Evolutionary conservation across 2,113 vertebrate genomes (phyloP).

Genomic region (Suricata suricatta): DNA sequence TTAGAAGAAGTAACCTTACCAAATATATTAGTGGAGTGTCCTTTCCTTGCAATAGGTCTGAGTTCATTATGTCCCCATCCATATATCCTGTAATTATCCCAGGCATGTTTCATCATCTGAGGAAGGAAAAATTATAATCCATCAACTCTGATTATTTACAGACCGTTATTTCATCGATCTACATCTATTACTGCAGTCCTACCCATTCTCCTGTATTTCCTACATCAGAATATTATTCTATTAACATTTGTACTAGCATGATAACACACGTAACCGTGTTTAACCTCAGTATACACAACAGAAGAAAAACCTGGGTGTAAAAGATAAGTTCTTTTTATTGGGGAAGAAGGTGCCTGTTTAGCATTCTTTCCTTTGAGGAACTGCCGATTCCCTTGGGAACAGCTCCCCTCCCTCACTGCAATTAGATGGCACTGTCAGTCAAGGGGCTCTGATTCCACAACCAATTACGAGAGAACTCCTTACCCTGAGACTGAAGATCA

Average conservation of each 20-base stretch:
- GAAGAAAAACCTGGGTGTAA: background rate
- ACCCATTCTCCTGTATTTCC: background rate
- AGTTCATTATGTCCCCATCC: conserved; percentile 99
- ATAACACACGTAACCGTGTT: conserved; percentile 4
- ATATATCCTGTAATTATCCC: conserved; percentile 97
- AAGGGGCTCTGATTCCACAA: background rate
- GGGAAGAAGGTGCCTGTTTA: background rate
- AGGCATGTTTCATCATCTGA: conserved; percentile 99
- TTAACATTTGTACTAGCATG: background rate
- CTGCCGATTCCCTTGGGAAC: background rate
- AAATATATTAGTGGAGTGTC: conserved; percentile 99
- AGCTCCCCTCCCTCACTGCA: background rate
- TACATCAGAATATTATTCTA: background rate
- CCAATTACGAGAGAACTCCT: background rate
- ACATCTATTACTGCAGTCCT: background rate
- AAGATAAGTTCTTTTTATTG: background rate
- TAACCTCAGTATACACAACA: background rate
- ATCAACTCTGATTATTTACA: conserved; percentile 30
- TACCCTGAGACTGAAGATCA: conserved; percentile 10
- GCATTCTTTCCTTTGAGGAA: conserved; percentile 16
- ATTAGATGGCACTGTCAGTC: background rate
- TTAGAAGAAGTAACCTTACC: conserved; percentile 88
- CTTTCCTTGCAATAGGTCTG: conserved; percentile 98
- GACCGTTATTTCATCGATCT: background rate
- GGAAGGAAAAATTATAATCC: conserved; percentile 51